Conservation (phyloP, 2,113 vertebrate species). For the Pavo muticus region DNA sequence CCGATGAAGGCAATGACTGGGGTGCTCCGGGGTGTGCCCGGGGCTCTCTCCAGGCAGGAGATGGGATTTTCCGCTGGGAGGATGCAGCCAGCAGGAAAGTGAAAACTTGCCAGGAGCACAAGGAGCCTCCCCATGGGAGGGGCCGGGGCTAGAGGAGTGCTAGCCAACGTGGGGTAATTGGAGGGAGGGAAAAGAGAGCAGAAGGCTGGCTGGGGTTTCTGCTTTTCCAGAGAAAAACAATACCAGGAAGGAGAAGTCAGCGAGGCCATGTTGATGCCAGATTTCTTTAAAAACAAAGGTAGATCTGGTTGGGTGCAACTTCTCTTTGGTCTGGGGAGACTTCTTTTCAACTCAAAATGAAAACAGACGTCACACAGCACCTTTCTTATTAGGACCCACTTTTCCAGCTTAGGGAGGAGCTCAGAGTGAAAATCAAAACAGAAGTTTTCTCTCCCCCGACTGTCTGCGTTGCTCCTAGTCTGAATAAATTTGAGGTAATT, state of each 20-base stretch:
- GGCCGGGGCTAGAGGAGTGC: background rate
- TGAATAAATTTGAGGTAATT: conserved; percentile 45
- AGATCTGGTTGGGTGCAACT: background rate
- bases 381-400: background rate
- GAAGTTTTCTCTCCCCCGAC: background rate
- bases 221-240: conserved; percentile 53
- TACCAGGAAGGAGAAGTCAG: conserved; percentile 52
- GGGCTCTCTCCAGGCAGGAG: background rate
- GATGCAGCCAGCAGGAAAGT: background rate
- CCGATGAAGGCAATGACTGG: background rate
- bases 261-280: background rate
- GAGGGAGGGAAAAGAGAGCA: background rate
- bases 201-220: background rate
- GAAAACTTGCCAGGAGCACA: background rate
- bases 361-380: background rate
- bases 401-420: background rate
- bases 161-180: background rate
- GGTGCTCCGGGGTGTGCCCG: background rate
- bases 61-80: conserved; percentile 20
- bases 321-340: background rate
- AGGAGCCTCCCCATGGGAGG: background rate
- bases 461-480: background rate
- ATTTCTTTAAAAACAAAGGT: background rate
- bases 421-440: background rate
- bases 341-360: background rate